A percentile compares a stretch with the other conserved stretches of the same genome.
Evolutionary conservation across 2,888 invertebrate genomes (phyloP).

Genomic region (Tetranychus truncatus): DNA sequence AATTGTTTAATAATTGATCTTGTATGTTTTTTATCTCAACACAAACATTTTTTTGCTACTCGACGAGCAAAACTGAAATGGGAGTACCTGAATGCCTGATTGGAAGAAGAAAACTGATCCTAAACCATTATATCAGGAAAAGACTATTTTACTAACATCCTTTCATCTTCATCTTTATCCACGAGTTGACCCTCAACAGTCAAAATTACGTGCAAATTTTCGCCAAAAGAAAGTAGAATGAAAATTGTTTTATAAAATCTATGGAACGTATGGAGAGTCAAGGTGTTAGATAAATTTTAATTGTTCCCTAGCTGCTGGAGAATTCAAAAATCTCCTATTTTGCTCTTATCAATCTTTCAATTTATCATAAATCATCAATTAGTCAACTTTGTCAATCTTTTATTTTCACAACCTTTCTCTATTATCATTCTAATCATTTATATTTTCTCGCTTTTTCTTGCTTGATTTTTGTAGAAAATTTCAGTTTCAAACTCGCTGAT

Average conservation of each 20-base stretch:
- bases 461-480: neutral
- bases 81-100: neutral
- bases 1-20: neutral
- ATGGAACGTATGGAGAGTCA: too few relatives aligned
- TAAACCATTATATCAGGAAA: too few relatives aligned
- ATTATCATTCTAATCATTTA: neutral
- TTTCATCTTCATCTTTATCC: too few relatives aligned
- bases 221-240: too few relatives aligned
- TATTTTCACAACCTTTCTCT: neutral
- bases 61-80: neutral
- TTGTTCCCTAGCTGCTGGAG: neutral
- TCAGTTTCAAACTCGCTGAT: neutral
- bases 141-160: too few relatives aligned
- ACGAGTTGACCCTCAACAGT: too few relatives aligned
- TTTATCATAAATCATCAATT: neutral
- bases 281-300: neutral
- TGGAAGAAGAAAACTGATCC: neutral
- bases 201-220: too few relatives aligned
- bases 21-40: neutral
- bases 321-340: neutral
- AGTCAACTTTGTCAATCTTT: neutral
- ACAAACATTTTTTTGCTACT: neutral
- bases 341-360: neutral
- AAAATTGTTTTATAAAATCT: too few relatives aligned
- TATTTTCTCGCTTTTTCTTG: neutral